A percentile compares a stretch with the other conserved stretches of the same genome.
phyloP scores from a whole-genome alignment of 2,797 vertebrate genomes.

The Phoxinus dragarum region DNA sequence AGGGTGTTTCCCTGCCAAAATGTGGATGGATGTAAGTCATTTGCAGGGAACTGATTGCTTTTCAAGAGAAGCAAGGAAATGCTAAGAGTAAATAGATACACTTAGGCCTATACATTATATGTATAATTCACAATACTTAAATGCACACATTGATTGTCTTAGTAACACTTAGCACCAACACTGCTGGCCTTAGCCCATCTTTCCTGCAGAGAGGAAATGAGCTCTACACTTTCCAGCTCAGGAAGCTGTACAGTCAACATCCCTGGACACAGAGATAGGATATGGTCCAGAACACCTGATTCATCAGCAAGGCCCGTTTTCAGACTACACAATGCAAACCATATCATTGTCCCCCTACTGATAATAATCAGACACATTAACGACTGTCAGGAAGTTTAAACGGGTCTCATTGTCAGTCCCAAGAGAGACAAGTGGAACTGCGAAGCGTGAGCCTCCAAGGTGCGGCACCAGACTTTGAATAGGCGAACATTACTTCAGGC shows the following conservation, averaged over 20 bases:
- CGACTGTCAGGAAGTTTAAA: constrained; percentile 20
- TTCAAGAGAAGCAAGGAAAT: neutral
- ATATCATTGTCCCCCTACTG: neutral
- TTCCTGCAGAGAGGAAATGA: constrained; percentile 14
- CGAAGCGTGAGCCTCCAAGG: constrained; percentile 16
- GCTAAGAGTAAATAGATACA: neutral
- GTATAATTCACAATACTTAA: neutral
- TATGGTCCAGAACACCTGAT: constrained; percentile 9
- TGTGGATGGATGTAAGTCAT: neutral
- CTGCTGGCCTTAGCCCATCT: constrained; percentile 1
- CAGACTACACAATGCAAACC: constrained; percentile 5
- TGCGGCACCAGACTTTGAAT: constrained; percentile 16
- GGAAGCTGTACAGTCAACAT: constrained; percentile 35
- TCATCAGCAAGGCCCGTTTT: neutral
- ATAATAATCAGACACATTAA: constrained; percentile 18
- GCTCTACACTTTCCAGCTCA: neutral
- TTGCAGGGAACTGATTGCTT: neutral
- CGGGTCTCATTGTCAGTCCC: constrained; percentile 26
- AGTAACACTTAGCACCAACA: too few relatives aligned
- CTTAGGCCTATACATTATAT: too few relatives aligned
- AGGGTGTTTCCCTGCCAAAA: neutral
- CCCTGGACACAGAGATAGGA: constrained; percentile 34
- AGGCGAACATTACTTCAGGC: neutral
- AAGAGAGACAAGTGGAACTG: constrained; percentile 25
- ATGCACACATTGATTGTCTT: constrained; percentile 3